A percentile compares a stretch with the other conserved stretches of the same genome.
These are phyloP conservation scores for Synodontis membranacea DNA, from an alignment of 2,113 vertebrate genomes.

Conservation along the genomic window DNA sequence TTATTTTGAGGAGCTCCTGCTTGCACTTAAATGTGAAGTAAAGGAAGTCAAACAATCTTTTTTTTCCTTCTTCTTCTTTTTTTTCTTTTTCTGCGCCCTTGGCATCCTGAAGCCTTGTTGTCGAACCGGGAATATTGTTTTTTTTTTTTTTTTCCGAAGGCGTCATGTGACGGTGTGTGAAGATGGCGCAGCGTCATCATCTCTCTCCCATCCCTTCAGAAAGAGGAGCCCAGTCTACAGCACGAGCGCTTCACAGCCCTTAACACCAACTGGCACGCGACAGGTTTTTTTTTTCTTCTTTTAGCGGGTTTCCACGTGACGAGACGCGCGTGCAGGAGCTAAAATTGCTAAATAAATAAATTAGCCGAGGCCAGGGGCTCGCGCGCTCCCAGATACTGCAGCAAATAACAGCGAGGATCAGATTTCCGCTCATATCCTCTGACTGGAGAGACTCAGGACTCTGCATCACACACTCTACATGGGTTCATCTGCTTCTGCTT, in stretches of 20 bases:
- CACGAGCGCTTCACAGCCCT: neutral
- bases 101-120: neutral
- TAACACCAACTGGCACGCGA: neutral
- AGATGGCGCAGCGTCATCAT: constrained; percentile 42
- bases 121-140: constrained; percentile 7
- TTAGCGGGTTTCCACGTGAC: neutral
- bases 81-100: neutral
- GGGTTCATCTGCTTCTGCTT: neutral
- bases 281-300: no score
- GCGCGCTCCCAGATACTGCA: constrained; percentile 32
- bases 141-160: no score
- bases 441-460: constrained; percentile 17
- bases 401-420: constrained; percentile 42
- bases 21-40: neutral
- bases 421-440: constrained; percentile 38
- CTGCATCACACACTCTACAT: constrained; percentile 20
- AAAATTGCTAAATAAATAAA: constrained; percentile 9
- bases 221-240: neutral
- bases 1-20: neutral
- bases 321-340: neutral
- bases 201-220: constrained; percentile 4
- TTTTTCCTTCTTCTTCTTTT: neutral
- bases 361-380: neutral
- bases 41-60: neutral
- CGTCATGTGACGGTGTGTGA: constrained; percentile 42